These are phyloP conservation scores for Brachionus sp. DNA, from an alignment of 1,140 invertebrate species.

Conservation along the genomic window DNA sequence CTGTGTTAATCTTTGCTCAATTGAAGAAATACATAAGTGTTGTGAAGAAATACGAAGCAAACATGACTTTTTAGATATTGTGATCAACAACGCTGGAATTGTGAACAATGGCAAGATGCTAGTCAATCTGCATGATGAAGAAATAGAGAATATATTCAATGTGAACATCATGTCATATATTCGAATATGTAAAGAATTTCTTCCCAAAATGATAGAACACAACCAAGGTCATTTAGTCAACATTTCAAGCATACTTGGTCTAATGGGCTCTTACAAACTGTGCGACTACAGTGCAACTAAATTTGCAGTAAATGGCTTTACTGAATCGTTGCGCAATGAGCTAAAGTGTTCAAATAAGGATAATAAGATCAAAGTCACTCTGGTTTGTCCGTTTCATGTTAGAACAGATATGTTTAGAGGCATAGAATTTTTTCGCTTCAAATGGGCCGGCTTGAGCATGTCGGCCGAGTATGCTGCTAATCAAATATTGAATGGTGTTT, in stretches of 20 bases:
- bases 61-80: not conserved
- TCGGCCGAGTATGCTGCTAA: not conserved
- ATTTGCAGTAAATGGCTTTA: constrained; percentile 41
- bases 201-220: constrained; percentile 24
- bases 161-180: constrained; percentile 23
- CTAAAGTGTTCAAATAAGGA: not conserved
- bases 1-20: not conserved
- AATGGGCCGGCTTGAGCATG: constrained; percentile 32
- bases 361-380: not conserved
- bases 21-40: not conserved
- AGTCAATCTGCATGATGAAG: not conserved
- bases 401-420: constrained; percentile 24
- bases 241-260: not conserved
- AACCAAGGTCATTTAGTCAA: constrained; percentile 37
- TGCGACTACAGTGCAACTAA: constrained; percentile 35
- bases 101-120: constrained; percentile 17
- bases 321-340: constrained; percentile 18
- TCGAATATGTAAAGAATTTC: constrained; percentile 18
- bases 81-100: constrained; percentile 39
- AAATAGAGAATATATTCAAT: constrained; percentile 19
- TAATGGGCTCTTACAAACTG: constrained; percentile 33
- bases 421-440: constrained; percentile 8
- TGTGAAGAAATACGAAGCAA: not conserved
- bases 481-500: constrained; percentile 26
- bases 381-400: constrained; percentile 30